phyloP scores from a whole-genome alignment of 2,888 invertebrate genomes.

The Amphipoea lucens region DNA sequence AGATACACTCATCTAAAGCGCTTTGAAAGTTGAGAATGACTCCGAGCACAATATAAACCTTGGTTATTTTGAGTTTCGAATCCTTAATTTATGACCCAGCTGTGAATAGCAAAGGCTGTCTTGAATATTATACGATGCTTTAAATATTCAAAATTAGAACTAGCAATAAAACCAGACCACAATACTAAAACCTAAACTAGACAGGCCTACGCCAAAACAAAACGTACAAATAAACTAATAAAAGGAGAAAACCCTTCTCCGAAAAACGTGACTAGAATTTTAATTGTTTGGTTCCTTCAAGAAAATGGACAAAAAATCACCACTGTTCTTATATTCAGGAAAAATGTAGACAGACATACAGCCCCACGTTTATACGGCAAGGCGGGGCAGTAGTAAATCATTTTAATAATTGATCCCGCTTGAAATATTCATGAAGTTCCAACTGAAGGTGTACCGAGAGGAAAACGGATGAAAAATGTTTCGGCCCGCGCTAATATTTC shows the following conservation, averaged over 20 bases:
- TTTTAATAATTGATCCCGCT: constrained; percentile 89
- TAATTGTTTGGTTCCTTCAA: constrained; percentile 64
- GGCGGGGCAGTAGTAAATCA: constrained; percentile 86
- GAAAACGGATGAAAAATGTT: constrained; percentile 87
- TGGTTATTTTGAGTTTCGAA: constrained; percentile 11
- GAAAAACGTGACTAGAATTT: constrained; percentile 66
- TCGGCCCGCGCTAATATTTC: constrained; percentile 79
- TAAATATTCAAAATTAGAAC: constrained; percentile 17
- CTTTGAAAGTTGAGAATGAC: constrained; percentile 11
- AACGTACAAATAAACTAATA: constrained; percentile 41
- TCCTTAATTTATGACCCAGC: constrained; percentile 17
- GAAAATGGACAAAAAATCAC: constrained; percentile 66
- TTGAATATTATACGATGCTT: constrained; percentile 12
- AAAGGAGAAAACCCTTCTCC: constrained; percentile 53
- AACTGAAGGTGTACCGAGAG: constrained; percentile 81
- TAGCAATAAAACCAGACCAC: constrained; percentile 9
- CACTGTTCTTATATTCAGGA: constrained; percentile 68
- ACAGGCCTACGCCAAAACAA: constrained; percentile 5
- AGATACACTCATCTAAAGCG: neutral
- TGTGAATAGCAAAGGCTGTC: constrained; percentile 14
- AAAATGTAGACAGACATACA: constrained; percentile 76
- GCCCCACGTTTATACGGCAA: constrained; percentile 76
- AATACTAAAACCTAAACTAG: constrained; percentile 7
- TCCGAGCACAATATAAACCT: constrained; percentile 15
- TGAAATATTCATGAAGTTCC: constrained; percentile 89